phyloP scores from a whole-genome alignment of 2,113 vertebrate species.

The Paramormyrops kingsleyae region DNA sequence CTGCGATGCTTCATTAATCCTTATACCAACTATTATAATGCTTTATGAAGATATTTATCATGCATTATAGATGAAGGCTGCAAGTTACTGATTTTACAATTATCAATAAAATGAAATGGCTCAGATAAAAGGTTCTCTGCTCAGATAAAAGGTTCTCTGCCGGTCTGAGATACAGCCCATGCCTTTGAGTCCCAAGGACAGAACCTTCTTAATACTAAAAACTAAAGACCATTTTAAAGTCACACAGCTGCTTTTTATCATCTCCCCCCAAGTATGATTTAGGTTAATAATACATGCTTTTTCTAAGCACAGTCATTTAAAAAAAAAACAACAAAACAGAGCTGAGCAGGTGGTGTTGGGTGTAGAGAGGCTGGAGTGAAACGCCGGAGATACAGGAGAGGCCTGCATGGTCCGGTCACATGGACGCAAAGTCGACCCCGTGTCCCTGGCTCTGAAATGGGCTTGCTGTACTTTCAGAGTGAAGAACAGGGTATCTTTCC shows the following conservation, averaged over 20 bases:
- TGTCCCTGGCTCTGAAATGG: not conserved
- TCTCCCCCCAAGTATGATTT: not conserved
- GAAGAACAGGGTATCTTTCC: slow-evolving; percentile 17
- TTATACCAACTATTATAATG: not conserved
- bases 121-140: not conserved
- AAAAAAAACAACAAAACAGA: not conserved
- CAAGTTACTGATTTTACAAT: not conserved
- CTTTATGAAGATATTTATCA: not conserved
- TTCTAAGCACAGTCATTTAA: not conserved
- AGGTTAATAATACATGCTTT: not conserved
- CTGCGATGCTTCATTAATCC: not conserved
- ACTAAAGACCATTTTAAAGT: not conserved
- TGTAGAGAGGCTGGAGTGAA: not conserved
- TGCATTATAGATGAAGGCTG: not conserved
- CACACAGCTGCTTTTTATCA: not conserved
- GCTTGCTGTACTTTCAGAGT: not conserved
- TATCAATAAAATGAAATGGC: not conserved
- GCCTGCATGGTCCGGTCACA: not conserved
- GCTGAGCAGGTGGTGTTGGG: not conserved
- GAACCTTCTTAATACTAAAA: not conserved
- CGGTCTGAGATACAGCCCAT: not conserved
- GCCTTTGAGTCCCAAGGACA: not conserved
- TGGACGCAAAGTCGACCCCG: not conserved
- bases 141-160: not conserved
- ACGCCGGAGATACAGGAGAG: not conserved